phyloP scores from a whole-genome alignment of 1,140 invertebrate genomes.

The Steinernema feltiae region DNA sequence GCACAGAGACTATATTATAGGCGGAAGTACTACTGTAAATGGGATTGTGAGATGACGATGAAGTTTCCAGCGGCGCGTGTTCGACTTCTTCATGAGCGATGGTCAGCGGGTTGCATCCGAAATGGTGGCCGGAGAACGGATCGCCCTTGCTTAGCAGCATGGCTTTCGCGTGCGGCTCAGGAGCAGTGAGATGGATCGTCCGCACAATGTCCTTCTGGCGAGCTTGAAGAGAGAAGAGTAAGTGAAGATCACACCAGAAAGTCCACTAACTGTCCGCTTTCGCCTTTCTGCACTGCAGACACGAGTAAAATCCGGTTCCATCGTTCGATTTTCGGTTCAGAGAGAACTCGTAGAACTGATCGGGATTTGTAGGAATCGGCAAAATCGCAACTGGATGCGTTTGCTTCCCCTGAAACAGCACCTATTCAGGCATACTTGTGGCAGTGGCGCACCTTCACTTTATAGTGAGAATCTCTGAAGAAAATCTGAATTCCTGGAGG shows the following conservation, averaged over 20 bases:
- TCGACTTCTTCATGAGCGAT: slow-evolving; percentile 2
- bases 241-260: neutral
- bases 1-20: too few relatives aligned
- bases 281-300: neutral
- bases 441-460: neutral
- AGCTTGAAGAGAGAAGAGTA: neutral
- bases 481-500: neutral
- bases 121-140: neutral
- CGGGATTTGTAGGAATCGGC: neutral
- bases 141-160: neutral
- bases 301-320: neutral
- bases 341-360: slow-evolving; percentile 5
- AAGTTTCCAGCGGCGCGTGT: neutral
- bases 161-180: neutral
- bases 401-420: neutral
- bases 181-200: neutral
- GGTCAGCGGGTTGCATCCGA: neutral
- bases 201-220: neutral
- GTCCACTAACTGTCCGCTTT: neutral
- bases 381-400: neutral
- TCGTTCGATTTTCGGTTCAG: neutral
- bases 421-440: neutral
- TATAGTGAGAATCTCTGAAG: neutral
- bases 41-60: neutral
- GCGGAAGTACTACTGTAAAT: too few relatives aligned